Conservation (phyloP, 2,113 vertebrate species). For the Tychaedon coryphoeus region DNA sequence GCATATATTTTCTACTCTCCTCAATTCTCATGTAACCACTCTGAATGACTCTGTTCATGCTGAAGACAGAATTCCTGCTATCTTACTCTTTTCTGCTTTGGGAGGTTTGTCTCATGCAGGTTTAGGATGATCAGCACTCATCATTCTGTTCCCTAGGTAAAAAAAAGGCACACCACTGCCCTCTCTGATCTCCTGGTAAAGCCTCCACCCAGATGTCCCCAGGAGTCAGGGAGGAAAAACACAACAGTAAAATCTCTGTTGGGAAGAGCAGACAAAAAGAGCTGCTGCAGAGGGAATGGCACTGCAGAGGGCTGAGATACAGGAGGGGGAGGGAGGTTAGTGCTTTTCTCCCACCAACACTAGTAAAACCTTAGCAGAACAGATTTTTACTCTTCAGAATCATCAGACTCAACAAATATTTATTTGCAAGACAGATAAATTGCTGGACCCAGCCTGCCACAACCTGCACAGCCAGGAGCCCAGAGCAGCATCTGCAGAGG, state of each 20-base stretch:
- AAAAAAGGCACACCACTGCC: background rate
- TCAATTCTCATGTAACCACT: background rate
- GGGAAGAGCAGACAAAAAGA: background rate
- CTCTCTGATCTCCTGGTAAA: background rate
- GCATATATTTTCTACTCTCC: background rate
- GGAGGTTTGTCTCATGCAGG: background rate
- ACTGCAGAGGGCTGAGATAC: rapidly evolving
- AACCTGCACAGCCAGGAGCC: background rate
- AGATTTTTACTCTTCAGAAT: background rate
- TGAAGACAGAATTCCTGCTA: background rate
- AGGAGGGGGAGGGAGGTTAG: background rate
- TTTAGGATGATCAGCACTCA: background rate
- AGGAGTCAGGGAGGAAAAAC: background rate
- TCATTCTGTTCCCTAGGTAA: background rate
- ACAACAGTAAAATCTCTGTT: background rate
- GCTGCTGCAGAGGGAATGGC: background rate
- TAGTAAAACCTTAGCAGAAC: background rate
- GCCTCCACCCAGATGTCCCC: background rate
- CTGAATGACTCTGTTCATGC: background rate
- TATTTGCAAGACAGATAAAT: background rate
- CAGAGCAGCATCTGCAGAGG: background rate
- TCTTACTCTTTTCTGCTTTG: background rate
- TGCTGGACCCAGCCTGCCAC: background rate
- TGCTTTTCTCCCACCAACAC: background rate
- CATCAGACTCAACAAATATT: background rate